phyloP scores from a whole-genome alignment of 2,113 vertebrate genomes.

The Ctenodactylus gundi region DNA sequence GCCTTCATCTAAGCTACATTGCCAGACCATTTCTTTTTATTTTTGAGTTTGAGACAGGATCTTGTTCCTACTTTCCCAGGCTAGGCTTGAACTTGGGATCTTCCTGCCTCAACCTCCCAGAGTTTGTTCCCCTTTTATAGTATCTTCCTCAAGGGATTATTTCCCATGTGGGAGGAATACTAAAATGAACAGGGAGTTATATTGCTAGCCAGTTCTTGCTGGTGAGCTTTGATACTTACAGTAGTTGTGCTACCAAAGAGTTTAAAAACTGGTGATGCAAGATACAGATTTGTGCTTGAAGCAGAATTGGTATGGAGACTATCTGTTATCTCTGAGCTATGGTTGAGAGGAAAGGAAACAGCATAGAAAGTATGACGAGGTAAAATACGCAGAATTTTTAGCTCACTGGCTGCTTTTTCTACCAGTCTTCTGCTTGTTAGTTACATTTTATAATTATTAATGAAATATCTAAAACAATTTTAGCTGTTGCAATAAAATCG shows the following conservation, averaged over 20 bases:
- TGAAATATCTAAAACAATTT: slow-evolving; percentile 40
- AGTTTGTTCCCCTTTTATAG: neutral
- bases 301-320: neutral
- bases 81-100: too few relatives aligned
- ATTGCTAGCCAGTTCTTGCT: neutral
- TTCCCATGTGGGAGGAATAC: neutral
- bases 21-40: too few relatives aligned
- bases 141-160: neutral
- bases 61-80: too few relatives aligned
- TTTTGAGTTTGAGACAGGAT: too few relatives aligned
- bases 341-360: neutral
- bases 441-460: slow-evolving; percentile 46
- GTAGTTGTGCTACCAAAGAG: neutral
- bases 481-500: slow-evolving; percentile 22
- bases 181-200: neutral
- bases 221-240: neutral
- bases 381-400: neutral
- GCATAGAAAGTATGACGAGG: neutral
- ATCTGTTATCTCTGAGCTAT: neutral
- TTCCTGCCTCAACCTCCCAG: too few relatives aligned
- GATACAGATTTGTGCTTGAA: neutral
- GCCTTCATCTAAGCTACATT: too few relatives aligned
- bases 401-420: neutral
- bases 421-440: neutral
- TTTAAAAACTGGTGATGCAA: neutral